A percentile compares a stretch with the other conserved stretches of the same genome.
Conservation (phyloP, 2,113 vertebrate genomes). For the Abramis brama region DNA sequence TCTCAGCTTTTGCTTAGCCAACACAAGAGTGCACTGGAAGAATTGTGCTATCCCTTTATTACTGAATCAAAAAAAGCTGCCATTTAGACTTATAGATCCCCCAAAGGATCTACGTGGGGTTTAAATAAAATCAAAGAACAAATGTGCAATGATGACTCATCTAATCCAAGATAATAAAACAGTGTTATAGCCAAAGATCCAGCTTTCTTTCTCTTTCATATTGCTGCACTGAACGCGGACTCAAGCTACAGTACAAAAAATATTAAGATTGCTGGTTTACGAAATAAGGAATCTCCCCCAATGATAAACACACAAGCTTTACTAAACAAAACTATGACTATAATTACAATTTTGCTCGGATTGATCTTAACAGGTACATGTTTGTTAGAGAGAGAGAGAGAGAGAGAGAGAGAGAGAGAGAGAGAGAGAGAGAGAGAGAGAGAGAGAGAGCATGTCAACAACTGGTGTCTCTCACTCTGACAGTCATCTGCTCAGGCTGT, state of each 20-base stretch:
- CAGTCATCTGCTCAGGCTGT: constrained; percentile 9
- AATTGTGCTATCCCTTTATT: neutral
- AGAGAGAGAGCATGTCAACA: neutral
- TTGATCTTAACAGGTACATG: no score
- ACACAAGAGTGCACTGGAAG: neutral
- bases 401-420: neutral
- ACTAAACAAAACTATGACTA: neutral
- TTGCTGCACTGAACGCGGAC: neutral
- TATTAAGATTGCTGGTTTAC: neutral
- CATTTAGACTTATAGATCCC: neutral
- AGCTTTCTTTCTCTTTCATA: neutral
- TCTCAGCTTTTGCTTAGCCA: constrained; percentile 21
- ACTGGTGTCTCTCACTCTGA: constrained; percentile 26
- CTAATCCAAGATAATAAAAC: neutral
- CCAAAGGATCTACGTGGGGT: neutral
- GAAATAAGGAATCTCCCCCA: neutral
- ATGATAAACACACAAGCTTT: neutral
- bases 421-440: neutral
- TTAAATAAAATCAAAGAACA: neutral
- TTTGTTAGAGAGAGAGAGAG: no score
- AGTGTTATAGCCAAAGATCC: neutral
- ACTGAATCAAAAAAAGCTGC: neutral
- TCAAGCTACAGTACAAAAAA: neutral
- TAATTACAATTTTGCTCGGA: no score
- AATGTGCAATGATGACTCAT: neutral